Evolutionary conservation across 2,888 invertebrate species (phyloP).

Genomic region (Acanthosepion pharaonis): DNA sequence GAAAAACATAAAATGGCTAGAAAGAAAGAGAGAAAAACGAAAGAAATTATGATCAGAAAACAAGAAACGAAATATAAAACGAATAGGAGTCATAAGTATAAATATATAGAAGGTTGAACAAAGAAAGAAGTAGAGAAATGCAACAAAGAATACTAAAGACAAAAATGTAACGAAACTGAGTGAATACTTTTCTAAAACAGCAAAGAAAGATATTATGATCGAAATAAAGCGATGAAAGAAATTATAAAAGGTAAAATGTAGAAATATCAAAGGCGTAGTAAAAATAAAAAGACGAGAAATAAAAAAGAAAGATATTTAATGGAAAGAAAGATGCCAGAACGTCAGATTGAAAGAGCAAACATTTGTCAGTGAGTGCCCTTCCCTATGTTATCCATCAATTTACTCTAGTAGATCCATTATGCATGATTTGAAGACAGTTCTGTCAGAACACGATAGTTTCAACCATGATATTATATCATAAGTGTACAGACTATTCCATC

Average conservation of each 20-base stretch:
- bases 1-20: too few relatives aligned
- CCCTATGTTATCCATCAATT: not conserved
- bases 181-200: too few relatives aligned
- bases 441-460: slow-evolving; percentile 8
- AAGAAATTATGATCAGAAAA: too few relatives aligned
- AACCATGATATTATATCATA: slow-evolving; percentile 33
- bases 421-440: not conserved
- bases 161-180: too few relatives aligned
- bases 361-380: not conserved
- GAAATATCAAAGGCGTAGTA: not conserved
- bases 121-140: too few relatives aligned
- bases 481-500: not conserved
- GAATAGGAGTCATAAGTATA: too few relatives aligned
- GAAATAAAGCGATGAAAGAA: too few relatives aligned
- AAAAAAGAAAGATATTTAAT: not conserved
- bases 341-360: not conserved
- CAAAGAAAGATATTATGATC: too few relatives aligned
- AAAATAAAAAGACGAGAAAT: not conserved
- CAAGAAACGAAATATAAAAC: too few relatives aligned
- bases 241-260: not conserved
- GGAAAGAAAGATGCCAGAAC: not conserved
- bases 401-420: not conserved
- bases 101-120: too few relatives aligned
- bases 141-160: too few relatives aligned
- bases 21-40: too few relatives aligned